A percentile compares a stretch with the other conserved stretches of the same genome.
These are phyloP conservation scores for Gerosis bhagava DNA, from an alignment of 2,888 invertebrate species.

Conservation along the genomic window DNA sequence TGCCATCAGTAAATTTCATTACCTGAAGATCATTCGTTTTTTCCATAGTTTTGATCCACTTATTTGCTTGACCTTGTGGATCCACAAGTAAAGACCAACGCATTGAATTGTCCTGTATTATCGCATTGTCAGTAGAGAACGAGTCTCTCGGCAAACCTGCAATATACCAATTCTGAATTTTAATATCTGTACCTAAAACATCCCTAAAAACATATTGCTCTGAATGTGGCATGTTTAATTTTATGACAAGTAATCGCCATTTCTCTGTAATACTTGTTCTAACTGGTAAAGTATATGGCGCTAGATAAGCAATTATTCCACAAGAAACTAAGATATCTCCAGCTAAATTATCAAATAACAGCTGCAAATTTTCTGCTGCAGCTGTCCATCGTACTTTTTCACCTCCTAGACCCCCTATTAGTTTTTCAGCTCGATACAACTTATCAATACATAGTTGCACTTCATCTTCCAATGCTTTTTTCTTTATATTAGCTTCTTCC, in stretches of 20 bases:
- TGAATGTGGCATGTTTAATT: conserved; percentile 90
- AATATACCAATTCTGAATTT: conserved; percentile 94
- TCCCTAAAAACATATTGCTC: conserved; percentile 87
- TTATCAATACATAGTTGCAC: conserved; percentile 93
- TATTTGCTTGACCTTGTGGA: conserved; percentile 93
- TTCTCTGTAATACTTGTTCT: conserved; percentile 82
- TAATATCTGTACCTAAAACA: conserved; percentile 92
- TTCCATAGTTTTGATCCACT: conserved; percentile 93
- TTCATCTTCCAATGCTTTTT: conserved; percentile 86
- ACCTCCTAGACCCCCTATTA: conserved; percentile 94
- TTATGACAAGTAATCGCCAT: conserved; percentile 88
- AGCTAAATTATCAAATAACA: conserved; percentile 90
- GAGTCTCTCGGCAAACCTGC: conserved; percentile 90
- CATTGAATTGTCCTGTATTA: conserved; percentile 90
- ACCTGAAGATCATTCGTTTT: conserved; percentile 86
- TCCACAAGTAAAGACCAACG: conserved; percentile 92
- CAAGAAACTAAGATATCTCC: conserved; percentile 95
- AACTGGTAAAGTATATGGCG: conserved; percentile 90
- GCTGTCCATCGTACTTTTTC: conserved; percentile 93
- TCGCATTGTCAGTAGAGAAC: conserved; percentile 93
- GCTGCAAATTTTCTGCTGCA: conserved; percentile 89
- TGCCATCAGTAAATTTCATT: conserved; percentile 88
- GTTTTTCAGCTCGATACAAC: conserved; percentile 91
- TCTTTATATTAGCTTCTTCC: conserved; percentile 84
- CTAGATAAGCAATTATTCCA: conserved; percentile 94